Evolutionary conservation across 2,113 vertebrate genomes (phyloP).

Genomic region (Vicugna pacos): DNA sequence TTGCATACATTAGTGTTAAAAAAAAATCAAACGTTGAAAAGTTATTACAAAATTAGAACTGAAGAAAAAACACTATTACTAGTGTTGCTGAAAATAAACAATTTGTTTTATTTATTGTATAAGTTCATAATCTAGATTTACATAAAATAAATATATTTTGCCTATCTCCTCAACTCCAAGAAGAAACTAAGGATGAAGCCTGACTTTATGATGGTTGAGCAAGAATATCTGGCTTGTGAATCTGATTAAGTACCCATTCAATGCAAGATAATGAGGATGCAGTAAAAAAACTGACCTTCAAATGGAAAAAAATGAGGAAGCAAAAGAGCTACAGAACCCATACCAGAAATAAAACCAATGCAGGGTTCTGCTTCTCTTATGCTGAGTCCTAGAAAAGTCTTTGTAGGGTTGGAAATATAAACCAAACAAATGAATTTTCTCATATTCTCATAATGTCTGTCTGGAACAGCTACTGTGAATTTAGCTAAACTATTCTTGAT

Average conservation of each 20-base stretch:
- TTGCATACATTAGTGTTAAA: background rate
- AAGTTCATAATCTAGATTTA: background rate
- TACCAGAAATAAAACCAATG: constrained; percentile 24
- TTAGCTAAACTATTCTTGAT: background rate
- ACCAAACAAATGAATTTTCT: background rate
- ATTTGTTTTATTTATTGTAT: background rate
- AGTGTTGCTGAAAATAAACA: background rate
- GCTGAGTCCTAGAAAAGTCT: background rate
- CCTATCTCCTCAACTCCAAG: background rate
- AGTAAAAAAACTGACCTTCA: background rate
- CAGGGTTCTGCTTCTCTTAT: background rate
- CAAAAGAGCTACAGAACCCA: background rate
- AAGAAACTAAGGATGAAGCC: background rate
- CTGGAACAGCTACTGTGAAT: constrained; percentile 1
- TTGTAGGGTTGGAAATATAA: background rate
- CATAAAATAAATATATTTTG: background rate
- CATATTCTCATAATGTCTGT: background rate
- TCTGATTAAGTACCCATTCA: background rate
- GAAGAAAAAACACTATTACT: background rate
- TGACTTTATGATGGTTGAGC: background rate
- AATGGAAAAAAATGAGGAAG: background rate
- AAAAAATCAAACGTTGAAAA: background rate
- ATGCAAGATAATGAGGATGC: background rate
- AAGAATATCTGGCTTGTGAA: constrained; percentile 4
- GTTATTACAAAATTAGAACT: background rate